phyloP scores from a whole-genome alignment of 2,888 invertebrate genomes.

The Ophion slaviceki region DNA sequence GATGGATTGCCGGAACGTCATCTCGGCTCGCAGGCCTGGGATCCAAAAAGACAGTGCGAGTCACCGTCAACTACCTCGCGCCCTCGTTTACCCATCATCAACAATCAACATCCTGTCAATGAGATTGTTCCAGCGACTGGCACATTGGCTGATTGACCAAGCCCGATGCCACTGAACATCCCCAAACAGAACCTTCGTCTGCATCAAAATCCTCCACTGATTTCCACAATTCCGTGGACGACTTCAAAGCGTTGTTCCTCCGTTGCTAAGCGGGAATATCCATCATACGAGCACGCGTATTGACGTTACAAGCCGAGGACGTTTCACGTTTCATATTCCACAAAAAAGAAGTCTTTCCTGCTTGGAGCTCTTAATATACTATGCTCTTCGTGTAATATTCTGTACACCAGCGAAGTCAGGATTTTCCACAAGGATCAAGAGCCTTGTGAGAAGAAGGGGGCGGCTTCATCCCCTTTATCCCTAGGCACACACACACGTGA shows the following conservation, averaged over 20 bases:
- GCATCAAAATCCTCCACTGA: background rate
- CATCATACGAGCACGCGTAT: background rate
- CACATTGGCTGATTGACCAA: background rate
- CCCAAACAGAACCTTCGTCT: background rate
- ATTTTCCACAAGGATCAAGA: constrained; percentile 54
- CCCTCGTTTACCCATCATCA: background rate
- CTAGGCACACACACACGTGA: constrained; percentile 6
- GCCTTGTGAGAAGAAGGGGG: constrained; percentile 32
- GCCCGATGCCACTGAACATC: background rate
- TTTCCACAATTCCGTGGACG: background rate
- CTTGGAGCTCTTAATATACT: constrained; percentile 16
- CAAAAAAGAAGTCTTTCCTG: background rate
- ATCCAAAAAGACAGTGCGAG: background rate
- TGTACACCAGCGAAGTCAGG: constrained; percentile 26
- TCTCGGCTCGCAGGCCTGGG: background rate
- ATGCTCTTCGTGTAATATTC: constrained; percentile 18
- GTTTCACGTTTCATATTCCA: background rate
- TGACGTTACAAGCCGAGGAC: background rate
- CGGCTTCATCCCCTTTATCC: constrained; percentile 50
- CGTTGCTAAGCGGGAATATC: background rate
- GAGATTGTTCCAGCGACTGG: no score
- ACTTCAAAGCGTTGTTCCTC: background rate
- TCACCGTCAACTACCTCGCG: background rate
- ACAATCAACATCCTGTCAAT: background rate
- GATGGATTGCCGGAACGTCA: constrained; percentile 7